These are phyloP conservation scores for Hypocryptadius cinnamomeus DNA, from an alignment of 2,113 vertebrate genomes.

Conservation along the genomic window DNA sequence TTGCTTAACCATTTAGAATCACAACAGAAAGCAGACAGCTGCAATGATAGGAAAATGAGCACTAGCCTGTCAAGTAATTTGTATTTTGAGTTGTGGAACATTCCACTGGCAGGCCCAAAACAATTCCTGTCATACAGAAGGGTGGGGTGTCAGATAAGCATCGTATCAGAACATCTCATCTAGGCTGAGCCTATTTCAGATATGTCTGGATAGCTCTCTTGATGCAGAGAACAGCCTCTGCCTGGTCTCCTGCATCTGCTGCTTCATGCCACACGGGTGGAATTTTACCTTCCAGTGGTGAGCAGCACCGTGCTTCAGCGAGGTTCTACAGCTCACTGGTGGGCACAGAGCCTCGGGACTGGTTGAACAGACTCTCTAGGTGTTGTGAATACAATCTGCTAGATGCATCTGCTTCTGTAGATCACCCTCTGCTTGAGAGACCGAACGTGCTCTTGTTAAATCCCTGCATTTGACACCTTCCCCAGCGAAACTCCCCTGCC, in stretches of 20 bases:
- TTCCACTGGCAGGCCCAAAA: not conserved
- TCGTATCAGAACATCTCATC: not conserved
- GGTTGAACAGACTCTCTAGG: not conserved
- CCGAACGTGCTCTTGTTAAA: not conserved
- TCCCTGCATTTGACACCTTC: not conserved
- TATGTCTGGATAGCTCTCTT: not conserved
- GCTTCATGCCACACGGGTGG: not conserved
- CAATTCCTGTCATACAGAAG: not conserved
- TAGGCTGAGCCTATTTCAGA: not conserved
- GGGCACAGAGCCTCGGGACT: not conserved
- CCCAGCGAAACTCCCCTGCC: not conserved
- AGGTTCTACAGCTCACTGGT: not conserved
- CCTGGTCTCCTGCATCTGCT: not conserved
- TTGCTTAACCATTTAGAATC: constrained; percentile 48
- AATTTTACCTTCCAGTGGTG: not conserved
- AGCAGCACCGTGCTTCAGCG: not conserved
- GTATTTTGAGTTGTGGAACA: not conserved
- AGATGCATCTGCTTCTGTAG: not conserved
- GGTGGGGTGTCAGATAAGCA: not conserved
- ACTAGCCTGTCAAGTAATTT: not conserved
- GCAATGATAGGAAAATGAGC: not conserved
- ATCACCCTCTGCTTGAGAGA: not conserved
- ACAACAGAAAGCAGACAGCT: not conserved
- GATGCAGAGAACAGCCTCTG: not conserved
- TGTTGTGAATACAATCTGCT: not conserved